phyloP scores from a whole-genome alignment of 2,797 vertebrate genomes.

The Sternotherus odoratus region DNA sequence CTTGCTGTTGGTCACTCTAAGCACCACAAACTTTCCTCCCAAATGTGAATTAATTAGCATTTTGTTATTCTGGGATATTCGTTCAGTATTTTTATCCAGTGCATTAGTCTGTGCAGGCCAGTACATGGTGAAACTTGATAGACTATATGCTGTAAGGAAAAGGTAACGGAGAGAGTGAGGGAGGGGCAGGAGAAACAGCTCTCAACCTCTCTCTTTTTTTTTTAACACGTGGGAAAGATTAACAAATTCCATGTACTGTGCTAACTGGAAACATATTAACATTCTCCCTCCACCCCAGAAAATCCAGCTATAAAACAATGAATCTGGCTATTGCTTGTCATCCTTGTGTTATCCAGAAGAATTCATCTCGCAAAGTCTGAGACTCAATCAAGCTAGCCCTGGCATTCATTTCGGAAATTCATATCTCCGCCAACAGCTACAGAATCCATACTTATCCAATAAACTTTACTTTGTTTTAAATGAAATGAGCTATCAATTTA shows the following conservation, averaged over 20 bases:
- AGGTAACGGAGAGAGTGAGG: background rate
- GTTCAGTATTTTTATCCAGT: slow-evolving; percentile 15
- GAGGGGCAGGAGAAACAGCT: background rate
- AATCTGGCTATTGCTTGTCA: background rate
- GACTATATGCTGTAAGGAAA: slow-evolving; percentile 54
- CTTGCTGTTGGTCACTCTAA: no score
- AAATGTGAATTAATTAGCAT: slow-evolving; percentile 1
- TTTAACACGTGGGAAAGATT: background rate
- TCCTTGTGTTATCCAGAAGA: background rate
- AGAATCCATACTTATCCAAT: background rate
- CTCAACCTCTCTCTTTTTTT: background rate
- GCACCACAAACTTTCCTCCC: slow-evolving; percentile 34
- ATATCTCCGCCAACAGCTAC: background rate
- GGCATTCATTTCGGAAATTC: background rate
- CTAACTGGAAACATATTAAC: background rate
- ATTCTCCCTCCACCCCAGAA: slow-evolving; percentile 26
- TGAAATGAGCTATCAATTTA: background rate
- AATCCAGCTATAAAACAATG: slow-evolving; percentile 1
- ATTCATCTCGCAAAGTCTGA: background rate
- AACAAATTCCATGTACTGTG: background rate
- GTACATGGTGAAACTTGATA: slow-evolving; percentile 53
- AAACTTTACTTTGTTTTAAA: background rate
- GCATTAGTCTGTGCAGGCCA: slow-evolving; percentile 12
- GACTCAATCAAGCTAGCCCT: slow-evolving; percentile 15
- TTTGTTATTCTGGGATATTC: slow-evolving; percentile 53